Conservation (phyloP, 2,797 vertebrate species). For the Apogon talboti region DNA sequence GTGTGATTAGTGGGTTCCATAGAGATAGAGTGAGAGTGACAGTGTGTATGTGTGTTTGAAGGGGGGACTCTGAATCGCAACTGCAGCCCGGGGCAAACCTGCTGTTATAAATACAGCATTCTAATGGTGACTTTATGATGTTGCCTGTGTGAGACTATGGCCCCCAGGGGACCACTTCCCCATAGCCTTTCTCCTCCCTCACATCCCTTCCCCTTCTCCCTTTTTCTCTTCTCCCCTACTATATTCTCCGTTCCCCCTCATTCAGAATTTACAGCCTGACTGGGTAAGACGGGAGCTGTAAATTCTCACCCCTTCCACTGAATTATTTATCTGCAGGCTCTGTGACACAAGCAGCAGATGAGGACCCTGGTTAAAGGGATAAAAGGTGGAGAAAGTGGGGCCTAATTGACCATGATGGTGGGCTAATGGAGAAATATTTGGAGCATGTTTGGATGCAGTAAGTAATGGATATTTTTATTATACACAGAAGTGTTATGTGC, state of each 20-base stretch:
- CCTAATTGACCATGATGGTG: constrained; percentile 96
- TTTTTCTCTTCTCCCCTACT: constrained; percentile 63
- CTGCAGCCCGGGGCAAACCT: constrained; percentile 82
- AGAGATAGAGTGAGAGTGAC: constrained; percentile 24
- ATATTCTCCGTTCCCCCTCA: constrained; percentile 80
- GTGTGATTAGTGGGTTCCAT: constrained; percentile 57
- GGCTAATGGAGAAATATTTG: constrained; percentile 93
- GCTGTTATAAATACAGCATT: constrained; percentile 90
- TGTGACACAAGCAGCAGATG: constrained; percentile 96
- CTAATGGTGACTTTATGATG: constrained; percentile 98
- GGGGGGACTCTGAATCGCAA: constrained; percentile 63
- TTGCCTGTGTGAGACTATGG: constrained; percentile 91
- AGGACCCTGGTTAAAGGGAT: constrained; percentile 93
- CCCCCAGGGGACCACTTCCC: constrained; percentile 90
- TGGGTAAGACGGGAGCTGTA: constrained; percentile 86
- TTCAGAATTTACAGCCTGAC: constrained; percentile 93
- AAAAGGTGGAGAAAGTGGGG: constrained; percentile 91
- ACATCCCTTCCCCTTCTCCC: constrained; percentile 62
- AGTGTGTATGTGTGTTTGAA: constrained; percentile 35
- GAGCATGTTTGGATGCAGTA: constrained; percentile 52
- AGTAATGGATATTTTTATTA: constrained; percentile 39
- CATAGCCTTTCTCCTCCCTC: constrained; percentile 74
- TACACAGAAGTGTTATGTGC: constrained; percentile 38
- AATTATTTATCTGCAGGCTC: constrained; percentile 93
- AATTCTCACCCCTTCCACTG: constrained; percentile 85